Evolutionary conservation across 1,140 invertebrate species (phyloP).

Genomic region (Saccostrea glomerata): DNA sequence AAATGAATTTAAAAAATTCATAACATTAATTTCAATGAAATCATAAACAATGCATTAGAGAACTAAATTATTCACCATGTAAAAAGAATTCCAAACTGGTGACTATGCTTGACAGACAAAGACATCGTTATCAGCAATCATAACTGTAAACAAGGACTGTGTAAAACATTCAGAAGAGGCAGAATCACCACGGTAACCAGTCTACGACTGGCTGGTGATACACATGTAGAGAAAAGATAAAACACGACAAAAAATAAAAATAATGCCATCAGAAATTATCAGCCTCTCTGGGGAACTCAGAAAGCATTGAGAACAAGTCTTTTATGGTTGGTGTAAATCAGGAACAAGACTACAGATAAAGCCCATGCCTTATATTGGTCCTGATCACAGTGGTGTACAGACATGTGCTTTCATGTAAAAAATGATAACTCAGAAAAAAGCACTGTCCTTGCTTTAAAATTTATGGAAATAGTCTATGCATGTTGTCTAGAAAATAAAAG

Average conservation of each 20-base stretch:
- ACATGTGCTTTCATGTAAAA: background rate
- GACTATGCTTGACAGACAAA: constrained; percentile 5
- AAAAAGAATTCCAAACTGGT: background rate
- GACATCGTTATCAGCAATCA: background rate
- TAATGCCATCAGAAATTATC: constrained; percentile 31
- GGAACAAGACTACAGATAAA: background rate
- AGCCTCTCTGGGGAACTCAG: constrained; percentile 23
- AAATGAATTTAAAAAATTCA: background rate
- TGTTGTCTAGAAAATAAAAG: background rate
- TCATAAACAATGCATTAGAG: background rate
- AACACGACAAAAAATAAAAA: constrained; percentile 10
- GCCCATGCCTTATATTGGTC: background rate
- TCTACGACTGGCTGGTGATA: constrained; percentile 12
- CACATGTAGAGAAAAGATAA: constrained; percentile 27
- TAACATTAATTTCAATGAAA: background rate
- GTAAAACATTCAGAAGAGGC: background rate
- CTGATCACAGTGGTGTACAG: background rate
- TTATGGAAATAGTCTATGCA: background rate
- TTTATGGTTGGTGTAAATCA: constrained; percentile 18
- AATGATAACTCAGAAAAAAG: background rate
- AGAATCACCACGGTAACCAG: constrained; percentile 24
- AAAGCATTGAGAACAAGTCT: constrained; percentile 16
- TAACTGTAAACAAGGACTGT: background rate
- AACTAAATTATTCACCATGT: constrained; percentile 7
- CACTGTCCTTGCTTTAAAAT: background rate